Base-by-base conservation (phyloP, 2,113 vertebrate genomes). In the Cichladusa arquata region DNA sequence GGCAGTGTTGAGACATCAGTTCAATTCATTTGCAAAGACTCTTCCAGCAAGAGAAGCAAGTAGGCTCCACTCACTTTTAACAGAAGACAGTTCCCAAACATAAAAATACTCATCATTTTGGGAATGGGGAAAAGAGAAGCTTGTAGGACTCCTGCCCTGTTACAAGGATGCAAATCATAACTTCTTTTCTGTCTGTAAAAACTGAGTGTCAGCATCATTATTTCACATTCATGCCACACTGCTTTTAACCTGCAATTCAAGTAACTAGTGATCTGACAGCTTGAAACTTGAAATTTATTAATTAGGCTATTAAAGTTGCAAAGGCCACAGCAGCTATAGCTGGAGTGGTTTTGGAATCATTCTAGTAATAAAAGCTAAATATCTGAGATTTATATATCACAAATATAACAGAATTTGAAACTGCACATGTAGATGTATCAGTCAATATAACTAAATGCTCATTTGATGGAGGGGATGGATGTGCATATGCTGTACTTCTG, bases 251-350 rank as follows among this genome's bases (percentile, higher is more conserved):
- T 95, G 44, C 91, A 82, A 86, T 92, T 97, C 83, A 94, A 70
- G 77, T 96, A 92, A 97, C 94, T 96, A 95, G 83, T 34, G 4
- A 79, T 81, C 33, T 94, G 95, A 95, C 94, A 96, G 65, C 76
- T 94, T 90, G 87, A 94, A 83, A 80, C 86, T 86, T 94, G 50
- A 83, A 72, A 45, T 95, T 96, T 96, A 93, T 96, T 95, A 91
- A 97, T 95, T 96, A 91, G 88, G 74, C 93, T 92, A 90, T 94
- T 97, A 93, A 91, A 93, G 94, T 96, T 97, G 90, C 74, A 93
- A 79, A 92, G 86, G 83, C 92, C 92, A 88, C 84, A 81, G 56
- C 53, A 71, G 48, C 71, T 72, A 8, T 40, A 91, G 67, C 42
- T 45, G 29, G 74, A 31, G 44, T 94, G 50, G 48, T 82, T 90